Conservation (phyloP, 1,140 invertebrate genomes). For the Psilanteris sp. region DNA sequence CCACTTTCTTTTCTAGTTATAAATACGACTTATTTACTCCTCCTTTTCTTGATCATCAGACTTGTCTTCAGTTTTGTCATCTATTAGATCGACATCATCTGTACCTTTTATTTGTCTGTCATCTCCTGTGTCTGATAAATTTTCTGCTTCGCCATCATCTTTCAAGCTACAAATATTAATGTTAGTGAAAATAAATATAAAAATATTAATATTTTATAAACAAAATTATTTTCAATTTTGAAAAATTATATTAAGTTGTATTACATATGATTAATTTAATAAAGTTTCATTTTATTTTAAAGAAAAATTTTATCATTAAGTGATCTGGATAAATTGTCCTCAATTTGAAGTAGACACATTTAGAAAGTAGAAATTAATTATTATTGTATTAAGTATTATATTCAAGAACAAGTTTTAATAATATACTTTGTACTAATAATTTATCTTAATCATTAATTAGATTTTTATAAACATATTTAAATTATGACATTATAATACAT, state of each 20-base stretch:
- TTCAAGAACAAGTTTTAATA: too few relatives aligned
- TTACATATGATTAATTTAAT: too few relatives aligned
- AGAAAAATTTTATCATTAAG: too few relatives aligned
- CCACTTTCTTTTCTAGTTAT: slow-evolving; percentile 53
- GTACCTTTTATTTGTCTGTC: slow-evolving; percentile 36
- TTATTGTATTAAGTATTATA: too few relatives aligned
- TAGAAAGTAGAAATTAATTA: too few relatives aligned
- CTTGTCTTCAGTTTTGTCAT: slow-evolving; percentile 76
- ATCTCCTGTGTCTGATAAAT: slow-evolving; percentile 34
- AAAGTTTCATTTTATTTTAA: too few relatives aligned
- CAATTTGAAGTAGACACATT: too few relatives aligned
- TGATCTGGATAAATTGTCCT: too few relatives aligned
- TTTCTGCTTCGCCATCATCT: slow-evolving; percentile 47
- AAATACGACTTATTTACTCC: slow-evolving; percentile 71
- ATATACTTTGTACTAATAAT: too few relatives aligned
- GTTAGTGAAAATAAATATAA: too few relatives aligned
- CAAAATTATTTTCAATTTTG: not conserved
- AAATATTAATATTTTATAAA: not conserved
- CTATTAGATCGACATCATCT: slow-evolving; percentile 68
- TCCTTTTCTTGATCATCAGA: slow-evolving; percentile 76
- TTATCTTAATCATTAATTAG: too few relatives aligned
- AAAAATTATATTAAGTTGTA: too few relatives aligned
- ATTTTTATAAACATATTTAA: not conserved
- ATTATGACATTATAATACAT: not conserved
- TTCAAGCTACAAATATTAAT: slow-evolving; percentile 36